Base-by-base conservation (phyloP, 2,888 invertebrate species). In the Pandemis heparana region DNA sequence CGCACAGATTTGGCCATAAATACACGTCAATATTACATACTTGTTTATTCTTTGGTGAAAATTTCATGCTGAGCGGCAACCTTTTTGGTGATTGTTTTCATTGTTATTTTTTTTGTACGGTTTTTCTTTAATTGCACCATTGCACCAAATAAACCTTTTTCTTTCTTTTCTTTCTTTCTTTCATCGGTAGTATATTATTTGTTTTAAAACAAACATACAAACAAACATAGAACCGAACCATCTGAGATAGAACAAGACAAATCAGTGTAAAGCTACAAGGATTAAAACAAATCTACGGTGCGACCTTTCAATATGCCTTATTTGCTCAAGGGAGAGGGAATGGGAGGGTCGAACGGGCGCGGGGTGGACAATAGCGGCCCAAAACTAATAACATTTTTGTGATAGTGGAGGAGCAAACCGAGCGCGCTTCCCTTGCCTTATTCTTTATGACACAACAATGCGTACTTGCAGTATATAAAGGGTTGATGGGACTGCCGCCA, bases 301-400 rank as follows among this genome's bases (percentile, higher is more conserved):
- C 63, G 66, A 70, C 84, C 85, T 85, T 87, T 86, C 87, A 88
- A 89, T 89, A 87, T 83, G 81, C 84, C 80, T 80, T 87, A 87
- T 88, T 76, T 72, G 65, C 74, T 63, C 59, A 74, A 72, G 84
- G 83, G 85, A 80, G 85, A 83, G 86, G 83, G 83, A 82, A 80
- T 75, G 83, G 80, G 86, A 87, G 89, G 90, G 88, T 84, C 85
- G 87, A 83, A 81, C 84, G 87, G 84, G 85, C 83, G 82, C 82
- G 77, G 85, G 89, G 89, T 87, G 89, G 89, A 89, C 91, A 91
- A 92, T 91, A 92, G 89, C 91, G 91, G 85, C 88, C 90, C 88
- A 89, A 92, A 92, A 92, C 92, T 92, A 93, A 93, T 93, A 93
- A 92, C 91, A 93, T 92, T 92, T 92, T 93, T 93, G 89, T 89